A percentile compares a stretch with the other conserved stretches of the same genome.
Evolutionary conservation across 2,888 invertebrate genomes (phyloP).

Genomic region (Xylota sylvarum): DNA sequence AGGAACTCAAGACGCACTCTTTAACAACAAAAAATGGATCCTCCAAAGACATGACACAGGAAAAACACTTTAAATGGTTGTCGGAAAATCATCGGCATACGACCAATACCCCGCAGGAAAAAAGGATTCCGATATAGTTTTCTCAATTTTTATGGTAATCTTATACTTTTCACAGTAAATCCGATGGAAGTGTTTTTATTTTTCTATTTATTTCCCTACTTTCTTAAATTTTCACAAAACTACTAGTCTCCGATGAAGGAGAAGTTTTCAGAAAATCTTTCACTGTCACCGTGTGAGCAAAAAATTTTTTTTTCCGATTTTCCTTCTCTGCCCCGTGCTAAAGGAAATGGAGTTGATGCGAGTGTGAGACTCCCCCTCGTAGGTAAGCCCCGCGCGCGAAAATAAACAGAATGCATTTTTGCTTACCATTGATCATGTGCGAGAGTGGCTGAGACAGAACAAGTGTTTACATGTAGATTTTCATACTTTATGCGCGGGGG

Average conservation of each 20-base stretch:
- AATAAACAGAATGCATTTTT: constrained; percentile 59
- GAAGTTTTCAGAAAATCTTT: constrained; percentile 12
- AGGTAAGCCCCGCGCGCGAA: constrained; percentile 19
- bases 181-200: background rate
- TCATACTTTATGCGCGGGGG: constrained; percentile 26
- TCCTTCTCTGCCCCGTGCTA: constrained; percentile 33
- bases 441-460: constrained; percentile 69
- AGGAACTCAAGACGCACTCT: constrained; percentile 91
- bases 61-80: constrained; percentile 78
- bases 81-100: constrained; percentile 74
- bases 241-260: background rate
- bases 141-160: background rate
- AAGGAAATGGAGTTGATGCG: constrained; percentile 39
- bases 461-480: constrained; percentile 68
- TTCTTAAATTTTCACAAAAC: background rate
- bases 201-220: background rate
- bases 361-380: constrained; percentile 16
- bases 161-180: background rate
- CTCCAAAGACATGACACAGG: constrained; percentile 97
- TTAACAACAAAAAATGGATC: constrained; percentile 99
- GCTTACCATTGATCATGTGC: constrained; percentile 69
- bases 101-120: constrained; percentile 56
- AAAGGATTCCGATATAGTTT: constrained; percentile 23
- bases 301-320: constrained; percentile 59
- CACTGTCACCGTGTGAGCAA: constrained; percentile 40